Evolutionary conservation across 1,140 invertebrate genomes (phyloP).

Genomic region (Drosophila arizonae): DNA sequence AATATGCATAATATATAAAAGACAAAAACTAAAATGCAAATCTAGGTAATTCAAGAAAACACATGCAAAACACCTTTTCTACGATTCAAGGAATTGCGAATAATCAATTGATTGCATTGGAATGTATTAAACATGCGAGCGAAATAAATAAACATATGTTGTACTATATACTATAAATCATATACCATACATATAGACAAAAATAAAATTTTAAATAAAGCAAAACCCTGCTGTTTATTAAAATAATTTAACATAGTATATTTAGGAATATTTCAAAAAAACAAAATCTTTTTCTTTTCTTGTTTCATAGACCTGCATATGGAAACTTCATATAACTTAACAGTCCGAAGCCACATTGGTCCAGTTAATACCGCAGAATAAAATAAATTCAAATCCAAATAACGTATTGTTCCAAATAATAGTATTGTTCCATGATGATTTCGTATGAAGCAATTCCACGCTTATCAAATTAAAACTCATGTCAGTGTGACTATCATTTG

Average conservation of each 20-base stretch:
- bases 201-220: slow-evolving; percentile 72
- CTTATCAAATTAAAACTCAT: no score
- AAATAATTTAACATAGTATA: not conserved
- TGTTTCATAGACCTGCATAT: no score
- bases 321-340: no score
- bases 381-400: no score
- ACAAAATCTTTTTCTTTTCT: no score
- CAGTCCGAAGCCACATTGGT: not conserved
- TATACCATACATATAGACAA: slow-evolving; percentile 53
- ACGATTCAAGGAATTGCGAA: slow-evolving; percentile 29
- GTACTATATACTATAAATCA: slow-evolving; percentile 56
- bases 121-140: slow-evolving; percentile 27
- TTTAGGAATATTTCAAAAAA: not conserved
- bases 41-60: slow-evolving; percentile 25
- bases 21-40: slow-evolving; percentile 11
- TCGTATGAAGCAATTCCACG: no score
- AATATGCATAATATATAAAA: slow-evolving; percentile 29
- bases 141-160: slow-evolving; percentile 35
- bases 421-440: no score
- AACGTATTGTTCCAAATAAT: no score
- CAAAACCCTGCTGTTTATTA: slow-evolving; percentile 18
- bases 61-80: slow-evolving; percentile 32
- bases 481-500: no score
- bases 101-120: slow-evolving; percentile 28
- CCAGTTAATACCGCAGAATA: no score